Evolutionary conservation across 1,140 invertebrate species (phyloP), one percentile per base, ranked within the genome.

Genomic region (Aphelinus certus): DNA sequence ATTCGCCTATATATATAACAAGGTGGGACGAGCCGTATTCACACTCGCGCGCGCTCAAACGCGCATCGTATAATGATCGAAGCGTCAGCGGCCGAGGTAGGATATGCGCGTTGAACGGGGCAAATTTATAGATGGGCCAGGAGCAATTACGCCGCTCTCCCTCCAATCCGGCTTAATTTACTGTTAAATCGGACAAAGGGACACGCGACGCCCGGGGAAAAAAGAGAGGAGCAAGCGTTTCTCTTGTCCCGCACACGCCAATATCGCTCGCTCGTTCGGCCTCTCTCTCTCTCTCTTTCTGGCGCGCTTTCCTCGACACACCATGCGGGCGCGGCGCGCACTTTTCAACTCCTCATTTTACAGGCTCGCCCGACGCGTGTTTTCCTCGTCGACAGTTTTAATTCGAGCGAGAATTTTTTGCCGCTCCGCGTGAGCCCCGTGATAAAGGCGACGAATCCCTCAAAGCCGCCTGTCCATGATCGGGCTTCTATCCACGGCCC

Each of bases 151-250:
- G 66, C 26, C 69, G 49, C n/a, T 9, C 3, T n/a, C 10, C 9
- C 58, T 53, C 57, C 57, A 48, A 67, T 43, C 61, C 71, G 71
- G 63, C 56, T 73, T 73, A 73, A 73, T 73, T 67, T 67, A 67
- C 71, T 63, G 64, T 67, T 73, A 67, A 73, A 73, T 73, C 64
- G 64, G 42, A 73, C 71, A 73, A 73, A 73, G 57, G 71, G 57
- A 60, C 46, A 47, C n/a, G 48, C 48, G 48, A 6, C 26, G 26
- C 26, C 26, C 26, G 26, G 26, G 26, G 26, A 26, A 26, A 26
- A 26, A 26, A 26, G 26, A 26, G 26, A 26, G 26, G 26, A 26
- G 26, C 26, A 26, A 26, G 26, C 26, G 26, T 26, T 26, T 56
- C 57, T 49, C 10, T 42, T 60, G 49, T 69, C 58, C 56, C 45